Percentiles rank a stretch among this genome's conserved stretches.
Evolutionary conservation across 2,888 invertebrate species (phyloP).

Genomic region (Monopis laevigella): DNA sequence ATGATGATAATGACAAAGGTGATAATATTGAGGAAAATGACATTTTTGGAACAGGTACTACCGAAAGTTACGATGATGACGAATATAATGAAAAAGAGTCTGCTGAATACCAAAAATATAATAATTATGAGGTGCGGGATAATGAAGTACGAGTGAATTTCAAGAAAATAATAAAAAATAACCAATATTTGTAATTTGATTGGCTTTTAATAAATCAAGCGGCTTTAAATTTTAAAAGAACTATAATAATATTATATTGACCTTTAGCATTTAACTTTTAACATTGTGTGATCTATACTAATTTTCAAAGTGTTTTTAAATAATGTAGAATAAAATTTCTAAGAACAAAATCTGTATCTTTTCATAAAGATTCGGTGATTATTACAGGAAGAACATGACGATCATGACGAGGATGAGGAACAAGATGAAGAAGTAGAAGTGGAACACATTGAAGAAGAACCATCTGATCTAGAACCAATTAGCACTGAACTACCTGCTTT

Average conservation of each 20-base stretch:
- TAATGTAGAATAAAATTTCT: no score
- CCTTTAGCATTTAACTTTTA: no score
- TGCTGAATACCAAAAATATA: slow-evolving; percentile 32
- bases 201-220: slow-evolving; percentile 9
- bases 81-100: slow-evolving; percentile 27
- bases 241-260: no score
- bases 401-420: slow-evolving; percentile 38
- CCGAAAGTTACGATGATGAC: slow-evolving; percentile 28
- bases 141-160: slow-evolving; percentile 2
- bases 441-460: slow-evolving; percentile 50
- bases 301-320: no score
- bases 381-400: slow-evolving; percentile 25
- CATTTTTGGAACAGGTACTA: slow-evolving; percentile 26
- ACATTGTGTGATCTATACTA: no score
- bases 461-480: slow-evolving; percentile 39
- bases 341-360: no score
- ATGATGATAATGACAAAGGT: slow-evolving; percentile 27
- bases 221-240: no score
- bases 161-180: background rate
- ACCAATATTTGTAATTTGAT: background rate
- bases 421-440: slow-evolving; percentile 41
- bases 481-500: slow-evolving; percentile 29
- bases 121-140: slow-evolving; percentile 22
- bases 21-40: slow-evolving; percentile 34
- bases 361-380: no score